Base-by-base conservation (phyloP, 92 coral and sea anemone species). In the Zoanthus solanderi region DNA sequence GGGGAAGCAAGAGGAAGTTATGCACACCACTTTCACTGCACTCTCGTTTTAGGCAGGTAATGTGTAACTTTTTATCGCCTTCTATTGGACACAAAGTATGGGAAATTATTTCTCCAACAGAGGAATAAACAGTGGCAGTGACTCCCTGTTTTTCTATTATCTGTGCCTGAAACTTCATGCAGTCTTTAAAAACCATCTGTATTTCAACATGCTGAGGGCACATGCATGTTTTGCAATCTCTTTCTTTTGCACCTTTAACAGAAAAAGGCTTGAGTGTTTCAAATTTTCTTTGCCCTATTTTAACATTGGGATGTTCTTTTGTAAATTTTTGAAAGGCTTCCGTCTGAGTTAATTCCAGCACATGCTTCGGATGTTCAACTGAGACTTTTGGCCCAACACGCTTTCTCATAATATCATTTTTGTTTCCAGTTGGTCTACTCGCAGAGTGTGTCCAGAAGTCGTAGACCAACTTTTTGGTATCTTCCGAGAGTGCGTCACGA, bases 121-220 rank as follows among this genome's bases (percentile, higher is more conserved):
- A 84, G 30, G 58, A 37, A 68, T 83, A 78, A 44, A 78, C 63
- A 50, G 67, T 78, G 11, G 83, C 83, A 18, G 23, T 1, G 31
- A 32, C 44, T 78, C 67, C 83, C 65, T 44, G 65, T 50, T 52
- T 76, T 78, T 78, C 83, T 11, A 42, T 31, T 46, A 78, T 46
- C 23, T 78, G 83, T 46, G 68, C 28, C 63, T 29, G 63, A 84
- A 84, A 30, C 82, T 84, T 84, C 88, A 74, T 84, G 37, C 82
- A 73, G 7, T 73, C 88, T 31, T 72, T 72, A 17, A 73, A 73
- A 34, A 84, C 60, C 32, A 73, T 84, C 30, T 73, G 72, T 13
- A 57, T 9, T 32, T 54, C 88, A 73, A 84, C 56, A 3, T 84
- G 82, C 42, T 84, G 73, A 0, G 2, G 58, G 28, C 81, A 73